Base-by-base conservation (phyloP, 2,113 vertebrate genomes). In the Coptodon bakossiorum region DNA sequence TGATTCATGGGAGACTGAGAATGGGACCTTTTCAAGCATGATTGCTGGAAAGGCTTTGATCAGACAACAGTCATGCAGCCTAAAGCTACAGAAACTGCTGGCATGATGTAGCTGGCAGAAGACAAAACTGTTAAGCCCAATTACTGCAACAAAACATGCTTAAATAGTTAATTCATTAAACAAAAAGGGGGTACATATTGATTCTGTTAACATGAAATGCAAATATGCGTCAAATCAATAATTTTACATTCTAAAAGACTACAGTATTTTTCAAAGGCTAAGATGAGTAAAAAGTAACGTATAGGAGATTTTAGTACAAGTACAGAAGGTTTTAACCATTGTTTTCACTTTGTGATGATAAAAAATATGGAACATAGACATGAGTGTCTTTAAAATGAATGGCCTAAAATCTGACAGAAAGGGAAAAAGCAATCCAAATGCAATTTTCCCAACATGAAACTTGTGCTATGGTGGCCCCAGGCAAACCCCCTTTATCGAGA, bases 1-100 rank as follows among this genome's bases (percentile, higher is more conserved):
- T 40, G 40, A 63, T 90, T 94, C 89, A 92, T 89, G 89, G 89
- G 92, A 91, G 90, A 91, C 85, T 88, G 86, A 68, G 71, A 89
- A 81, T 68, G 54, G 92, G 89, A 89, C 6, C 45, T 3, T 13
- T 24, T 93, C 86, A 76, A 86, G 43, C 24, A 79, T 50, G 85
- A 86, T 92, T 85, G 29, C 81, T 57, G 85, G 4, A 19, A 52
- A 84, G 53, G 79, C 83, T 90, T 90, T 92, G 92, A 93, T 94
- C 90, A 89, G 82, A 76, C 43, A 86, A 29, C 78, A 85, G 48
- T 63, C 83, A 50, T 53, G 16, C 59, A 82, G 87, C 88, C 87
- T 79, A 61, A 31, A 90, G 91, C 86, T 81, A 78, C 86, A 88
- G 16, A 43, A 66, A 86, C 57, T 56, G 81, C 29, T 88, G 83